Evolutionary conservation across 2,797 vertebrate genomes (phyloP), one percentile per base, ranked within the genome.

Genomic region (Atherinosoma microstoma): DNA sequence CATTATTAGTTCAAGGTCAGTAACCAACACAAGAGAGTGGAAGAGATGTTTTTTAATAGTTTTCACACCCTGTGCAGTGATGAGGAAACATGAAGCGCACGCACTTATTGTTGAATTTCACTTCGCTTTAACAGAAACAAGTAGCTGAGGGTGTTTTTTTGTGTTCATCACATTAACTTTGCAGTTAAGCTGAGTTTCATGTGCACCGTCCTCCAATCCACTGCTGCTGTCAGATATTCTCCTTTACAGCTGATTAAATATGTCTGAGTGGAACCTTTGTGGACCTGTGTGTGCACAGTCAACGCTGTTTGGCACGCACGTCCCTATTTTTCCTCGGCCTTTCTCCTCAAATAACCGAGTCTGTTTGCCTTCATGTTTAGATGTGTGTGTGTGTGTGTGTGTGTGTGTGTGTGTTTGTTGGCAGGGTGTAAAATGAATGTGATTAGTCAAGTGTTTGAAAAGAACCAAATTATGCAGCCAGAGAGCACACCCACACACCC

Each of bases 1-100:
- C 73, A 80, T 85, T 78, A 88, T 91, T 79, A 89, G 78, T 84
- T 87, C 64, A 58, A 86, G 84, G 76, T 88, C 87, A 90, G 67
- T 76, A 56, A 56, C 45, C 76, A 68, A 35, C 35, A 12, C 2
- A 9, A 38, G 38, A 79, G 22, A 13, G 20, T 10, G 47, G 24
- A 53, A 18, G 18, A 36, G 27, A 74, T 58, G 51, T 18, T 51
- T 51, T 58, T 58, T 30, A 62, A 73, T 69, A 16, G 69, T 69
- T 51, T 65, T 66, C 30, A 65, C 4, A 61, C 45, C 73, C 51
- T 45, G 62, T 22, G 51, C 64, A 69, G 42, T 70, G 69, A 62
- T 6, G 69, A 64, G 67, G 61, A 80, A 77, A 80, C 58, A 66
- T 34, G 22, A 57, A 54, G 15, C 35, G n/a, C 6, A 18, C 38